These are phyloP conservation scores for Centroberyx gerrardi DNA, from an alignment of 2,797 vertebrate genomes.

Conservation along the genomic window DNA sequence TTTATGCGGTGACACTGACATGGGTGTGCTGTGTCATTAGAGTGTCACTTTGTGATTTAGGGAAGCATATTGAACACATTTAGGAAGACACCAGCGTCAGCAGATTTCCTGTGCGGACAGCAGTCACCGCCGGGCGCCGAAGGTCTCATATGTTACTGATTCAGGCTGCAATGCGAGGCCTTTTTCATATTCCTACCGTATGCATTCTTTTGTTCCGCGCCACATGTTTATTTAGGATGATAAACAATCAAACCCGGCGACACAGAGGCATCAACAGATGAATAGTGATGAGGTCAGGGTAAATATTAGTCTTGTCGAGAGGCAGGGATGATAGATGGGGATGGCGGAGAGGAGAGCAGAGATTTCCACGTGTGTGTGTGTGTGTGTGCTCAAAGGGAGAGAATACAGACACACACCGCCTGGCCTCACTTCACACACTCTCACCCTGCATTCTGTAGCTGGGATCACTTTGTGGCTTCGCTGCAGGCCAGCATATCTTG, in stretches of 20 bases:
- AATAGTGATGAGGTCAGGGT: slow-evolving; percentile 79
- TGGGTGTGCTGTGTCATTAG: slow-evolving; percentile 65
- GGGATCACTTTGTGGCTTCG: slow-evolving; percentile 51
- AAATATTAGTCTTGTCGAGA: slow-evolving; percentile 74
- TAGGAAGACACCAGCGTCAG: slow-evolving; percentile 69
- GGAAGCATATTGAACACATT: slow-evolving; percentile 70
- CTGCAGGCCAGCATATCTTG: slow-evolving; percentile 55
- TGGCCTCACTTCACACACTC: slow-evolving; percentile 10
- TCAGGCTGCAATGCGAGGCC: slow-evolving; percentile 48
- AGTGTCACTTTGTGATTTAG: slow-evolving; percentile 72
- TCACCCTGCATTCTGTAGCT: slow-evolving; percentile 35
- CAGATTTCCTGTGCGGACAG: slow-evolving; percentile 70
- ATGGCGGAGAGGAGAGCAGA: neutral
- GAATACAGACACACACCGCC: slow-evolving; percentile 17
- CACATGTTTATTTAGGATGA: slow-evolving; percentile 74
- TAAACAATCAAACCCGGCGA: slow-evolving; percentile 64
- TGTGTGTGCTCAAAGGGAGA: neutral
- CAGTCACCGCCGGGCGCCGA: slow-evolving; percentile 27
- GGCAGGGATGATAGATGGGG: slow-evolving; percentile 53
- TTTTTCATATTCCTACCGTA: slow-evolving; percentile 58
- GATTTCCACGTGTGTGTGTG: neutral
- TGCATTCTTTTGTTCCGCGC: slow-evolving; percentile 68
- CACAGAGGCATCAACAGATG: slow-evolving; percentile 66
- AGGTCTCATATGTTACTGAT: slow-evolving; percentile 67
- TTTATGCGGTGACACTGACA: slow-evolving; percentile 40